These are phyloP conservation scores for Megalopta genalis DNA, from an alignment of 1,140 invertebrate species.

Conservation along the genomic window DNA sequence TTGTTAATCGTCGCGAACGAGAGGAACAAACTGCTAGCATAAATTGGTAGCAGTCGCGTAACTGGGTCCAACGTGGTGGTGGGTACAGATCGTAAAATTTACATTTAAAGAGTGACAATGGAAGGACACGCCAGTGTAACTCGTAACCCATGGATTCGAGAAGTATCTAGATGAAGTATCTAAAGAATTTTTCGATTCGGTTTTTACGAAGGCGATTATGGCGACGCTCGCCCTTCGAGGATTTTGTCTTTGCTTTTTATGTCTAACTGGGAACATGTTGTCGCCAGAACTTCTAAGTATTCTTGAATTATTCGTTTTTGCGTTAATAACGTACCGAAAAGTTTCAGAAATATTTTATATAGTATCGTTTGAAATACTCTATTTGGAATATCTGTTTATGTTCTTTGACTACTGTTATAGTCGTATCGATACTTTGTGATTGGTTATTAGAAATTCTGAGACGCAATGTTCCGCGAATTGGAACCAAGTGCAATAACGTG, in stretches of 20 bases:
- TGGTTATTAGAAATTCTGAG: neutral
- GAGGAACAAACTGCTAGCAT: constrained; percentile 30
- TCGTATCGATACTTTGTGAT: too few species aligned
- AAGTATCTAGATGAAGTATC: constrained; percentile 3
- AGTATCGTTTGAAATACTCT: too few species aligned
- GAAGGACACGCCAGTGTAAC: constrained; percentile 52
- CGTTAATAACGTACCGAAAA: too few species aligned
- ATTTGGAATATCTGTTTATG: too few species aligned
- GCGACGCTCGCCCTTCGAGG: constrained; percentile 26
- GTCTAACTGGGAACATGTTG: neutral
- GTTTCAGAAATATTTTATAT: too few species aligned
- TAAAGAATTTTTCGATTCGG: constrained; percentile 13
- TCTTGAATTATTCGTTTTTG: too few species aligned
- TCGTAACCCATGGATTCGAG: constrained; percentile 52
- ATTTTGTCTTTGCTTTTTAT: constrained; percentile 10
- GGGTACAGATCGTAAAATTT: constrained; percentile 67
- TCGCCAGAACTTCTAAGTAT: neutral
- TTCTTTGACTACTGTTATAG: too few species aligned
- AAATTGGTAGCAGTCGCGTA: constrained; percentile 44
- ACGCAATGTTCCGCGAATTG: neutral
- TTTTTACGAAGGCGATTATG: constrained; percentile 14
- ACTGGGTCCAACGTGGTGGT: constrained; percentile 68
- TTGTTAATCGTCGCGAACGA: constrained; percentile 41
- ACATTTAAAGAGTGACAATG: constrained; percentile 34
- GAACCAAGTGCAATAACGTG: constrained; percentile 52